These are phyloP conservation scores for Marcusenius ussheri DNA, from an alignment of 2,113 vertebrate genomes.

Conservation along the genomic window DNA sequence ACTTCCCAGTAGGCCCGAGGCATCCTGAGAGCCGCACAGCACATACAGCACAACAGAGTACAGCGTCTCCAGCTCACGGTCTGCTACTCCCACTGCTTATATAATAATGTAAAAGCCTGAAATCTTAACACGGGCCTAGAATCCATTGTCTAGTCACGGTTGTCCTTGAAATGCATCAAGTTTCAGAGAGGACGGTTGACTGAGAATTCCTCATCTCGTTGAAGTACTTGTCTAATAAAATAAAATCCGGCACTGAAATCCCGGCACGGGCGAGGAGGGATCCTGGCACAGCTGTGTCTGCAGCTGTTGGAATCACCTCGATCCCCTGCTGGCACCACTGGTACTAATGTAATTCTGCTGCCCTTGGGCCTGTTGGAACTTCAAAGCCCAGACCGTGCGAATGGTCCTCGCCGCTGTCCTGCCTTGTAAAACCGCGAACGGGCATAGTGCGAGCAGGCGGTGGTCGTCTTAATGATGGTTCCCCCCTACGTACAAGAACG, in stretches of 20 bases:
- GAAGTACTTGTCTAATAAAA: neutral
- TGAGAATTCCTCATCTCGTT: neutral
- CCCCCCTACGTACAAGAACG: constrained; percentile 13
- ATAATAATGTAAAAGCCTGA: neutral
- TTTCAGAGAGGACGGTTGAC: neutral
- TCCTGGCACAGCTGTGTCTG: neutral
- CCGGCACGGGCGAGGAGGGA: neutral
- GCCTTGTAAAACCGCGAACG: constrained; percentile 50
- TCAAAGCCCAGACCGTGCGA: constrained; percentile 26
- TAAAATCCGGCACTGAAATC: neutral
- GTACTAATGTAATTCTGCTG: neutral
- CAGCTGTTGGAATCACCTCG: neutral
- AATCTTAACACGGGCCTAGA: neutral
- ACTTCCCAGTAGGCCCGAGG: neutral
- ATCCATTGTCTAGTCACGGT: neutral
- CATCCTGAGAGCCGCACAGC: neutral
- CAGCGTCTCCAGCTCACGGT: neutral
- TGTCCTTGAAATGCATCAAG: neutral
- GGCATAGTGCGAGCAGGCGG: constrained; percentile 49
- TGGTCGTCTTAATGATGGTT: constrained; percentile 50
- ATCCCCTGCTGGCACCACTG: neutral
- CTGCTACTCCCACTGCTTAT: neutral
- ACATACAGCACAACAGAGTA: neutral
- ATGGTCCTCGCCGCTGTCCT: constrained; percentile 47
- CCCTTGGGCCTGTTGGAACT: neutral